Conservation (phyloP, 2,888 invertebrate genomes). For the Periphyllus acericola region DNA sequence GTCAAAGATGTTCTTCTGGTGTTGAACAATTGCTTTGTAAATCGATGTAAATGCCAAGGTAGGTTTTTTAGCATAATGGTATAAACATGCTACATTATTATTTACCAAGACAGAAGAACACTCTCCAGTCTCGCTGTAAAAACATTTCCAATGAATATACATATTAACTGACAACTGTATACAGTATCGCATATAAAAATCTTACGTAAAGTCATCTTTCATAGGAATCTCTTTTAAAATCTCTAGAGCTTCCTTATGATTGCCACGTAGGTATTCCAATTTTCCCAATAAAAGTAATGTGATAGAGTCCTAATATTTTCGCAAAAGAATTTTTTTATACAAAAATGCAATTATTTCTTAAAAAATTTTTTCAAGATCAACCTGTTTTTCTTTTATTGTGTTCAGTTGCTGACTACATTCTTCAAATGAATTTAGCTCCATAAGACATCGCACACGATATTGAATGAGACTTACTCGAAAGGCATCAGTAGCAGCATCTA, state of each 20-base stretch:
- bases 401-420: conserved; percentile 50
- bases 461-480: conserved; percentile 71
- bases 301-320: conserved; percentile 30
- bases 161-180: not conserved
- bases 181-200: not conserved
- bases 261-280: conserved; percentile 53
- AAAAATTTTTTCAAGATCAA: not conserved
- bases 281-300: conserved; percentile 56
- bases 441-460: conserved; percentile 73
- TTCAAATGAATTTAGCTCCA: conserved; percentile 41
- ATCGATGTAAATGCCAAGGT: conserved; percentile 83
- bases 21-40: conserved; percentile 81
- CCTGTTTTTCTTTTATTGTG: conserved; percentile 57
- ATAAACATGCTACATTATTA: conserved; percentile 85
- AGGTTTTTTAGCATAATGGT: conserved; percentile 83
- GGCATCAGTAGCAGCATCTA: conserved; percentile 69
- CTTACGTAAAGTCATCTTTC: conserved; percentile 28
- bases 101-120: conserved; percentile 75
- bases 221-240: conserved; percentile 60
- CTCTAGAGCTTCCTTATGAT: conserved; percentile 62
- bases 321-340: not conserved
- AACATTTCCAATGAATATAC: not conserved
- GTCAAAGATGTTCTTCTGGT: conserved; percentile 67
- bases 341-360: not conserved
- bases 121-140: conserved; percentile 72